Conservation (phyloP, 2,113 vertebrate genomes). For the Tetrao urogallus region DNA sequence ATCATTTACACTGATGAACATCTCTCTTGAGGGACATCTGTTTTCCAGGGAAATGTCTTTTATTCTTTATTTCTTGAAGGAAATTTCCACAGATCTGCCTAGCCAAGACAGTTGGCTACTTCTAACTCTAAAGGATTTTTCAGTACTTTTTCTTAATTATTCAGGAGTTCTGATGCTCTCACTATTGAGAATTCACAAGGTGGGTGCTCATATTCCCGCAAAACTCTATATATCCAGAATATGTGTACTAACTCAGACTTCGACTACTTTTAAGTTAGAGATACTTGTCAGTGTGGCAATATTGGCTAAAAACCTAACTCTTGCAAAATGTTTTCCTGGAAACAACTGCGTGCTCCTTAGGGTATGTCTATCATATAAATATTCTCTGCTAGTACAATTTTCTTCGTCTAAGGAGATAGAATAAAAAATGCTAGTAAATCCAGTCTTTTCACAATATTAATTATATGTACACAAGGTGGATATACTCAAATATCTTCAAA, state of each 20-base stretch:
- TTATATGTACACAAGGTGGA: neutral
- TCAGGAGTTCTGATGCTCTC: neutral
- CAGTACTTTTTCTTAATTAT: neutral
- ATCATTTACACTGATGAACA: neutral
- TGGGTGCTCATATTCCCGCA: neutral
- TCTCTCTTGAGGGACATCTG: fast-evolving
- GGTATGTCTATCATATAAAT: neutral
- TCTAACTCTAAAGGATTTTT: fast-evolving
- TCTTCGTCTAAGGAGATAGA: neutral
- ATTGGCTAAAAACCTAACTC: fast-evolving
- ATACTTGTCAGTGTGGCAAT: neutral
- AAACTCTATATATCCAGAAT: neutral
- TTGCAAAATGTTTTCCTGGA: neutral
- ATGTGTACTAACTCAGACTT: neutral
- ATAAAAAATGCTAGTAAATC: neutral
- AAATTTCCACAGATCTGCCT: neutral
- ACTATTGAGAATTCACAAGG: neutral
- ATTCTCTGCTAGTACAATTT: neutral
- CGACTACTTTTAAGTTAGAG: neutral
- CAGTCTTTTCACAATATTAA: neutral
- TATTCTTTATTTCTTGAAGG: neutral
- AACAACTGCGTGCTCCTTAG: neutral
- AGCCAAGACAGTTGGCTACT: neutral
- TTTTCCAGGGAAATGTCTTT: neutral
- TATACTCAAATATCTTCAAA: fast-evolving